phyloP scores from a whole-genome alignment of 2,113 vertebrate genomes.

The Orthonyx spaldingii region DNA sequence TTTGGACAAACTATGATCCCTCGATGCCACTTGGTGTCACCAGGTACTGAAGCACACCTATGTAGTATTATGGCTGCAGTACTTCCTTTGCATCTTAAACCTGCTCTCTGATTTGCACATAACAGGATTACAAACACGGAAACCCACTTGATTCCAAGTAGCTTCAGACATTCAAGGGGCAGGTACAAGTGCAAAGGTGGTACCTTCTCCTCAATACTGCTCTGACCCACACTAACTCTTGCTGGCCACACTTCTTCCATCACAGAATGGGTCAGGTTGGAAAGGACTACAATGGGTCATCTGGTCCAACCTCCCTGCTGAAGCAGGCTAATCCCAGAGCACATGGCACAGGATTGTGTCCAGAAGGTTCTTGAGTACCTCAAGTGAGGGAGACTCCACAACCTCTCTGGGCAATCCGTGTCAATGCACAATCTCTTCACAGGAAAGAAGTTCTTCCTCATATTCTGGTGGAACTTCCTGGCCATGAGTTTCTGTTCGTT shows the following conservation, averaged over 20 bases:
- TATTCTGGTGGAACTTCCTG: background rate
- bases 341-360: background rate
- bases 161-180: accelerated
- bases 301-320: too few species aligned
- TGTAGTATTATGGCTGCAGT: accelerated
- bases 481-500: background rate
- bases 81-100: background rate
- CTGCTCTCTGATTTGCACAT: background rate
- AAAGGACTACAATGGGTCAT: background rate
- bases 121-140: background rate
- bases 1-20: background rate
- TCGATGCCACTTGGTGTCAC: background rate
- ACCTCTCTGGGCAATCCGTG: background rate
- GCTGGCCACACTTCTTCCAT: background rate
- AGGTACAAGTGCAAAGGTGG: background rate
- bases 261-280: background rate
- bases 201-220: background rate
- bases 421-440: background rate
- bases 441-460: background rate
- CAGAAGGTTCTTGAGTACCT: background rate
- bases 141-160: background rate
- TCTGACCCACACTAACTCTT: too few species aligned
- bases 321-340: background rate
- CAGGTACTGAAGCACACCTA: accelerated
- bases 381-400: background rate